Percentiles rank a stretch among this genome's conserved stretches.
Conservation (phyloP, 1,140 invertebrate species). For the Octopus sinensis region DNA sequence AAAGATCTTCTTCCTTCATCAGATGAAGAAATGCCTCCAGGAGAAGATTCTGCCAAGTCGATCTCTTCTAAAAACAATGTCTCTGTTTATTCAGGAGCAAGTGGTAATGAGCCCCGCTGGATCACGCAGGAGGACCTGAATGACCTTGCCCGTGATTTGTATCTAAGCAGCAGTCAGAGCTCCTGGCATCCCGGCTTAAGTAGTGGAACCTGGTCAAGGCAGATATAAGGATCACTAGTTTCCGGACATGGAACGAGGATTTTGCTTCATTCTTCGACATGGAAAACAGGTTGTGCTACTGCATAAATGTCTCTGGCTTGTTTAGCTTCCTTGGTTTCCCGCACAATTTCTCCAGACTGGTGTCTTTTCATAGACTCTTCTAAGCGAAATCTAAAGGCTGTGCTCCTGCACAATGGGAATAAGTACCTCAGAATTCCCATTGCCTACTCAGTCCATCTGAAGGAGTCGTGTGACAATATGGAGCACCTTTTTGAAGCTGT, state of each 20-base stretch:
- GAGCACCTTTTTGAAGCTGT: too few relatives aligned
- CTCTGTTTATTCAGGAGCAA: not conserved
- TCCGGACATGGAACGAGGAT: not conserved
- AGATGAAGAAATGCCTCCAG: not conserved
- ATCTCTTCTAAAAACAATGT: not conserved
- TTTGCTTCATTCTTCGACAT: not conserved
- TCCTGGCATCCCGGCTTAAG: not conserved
- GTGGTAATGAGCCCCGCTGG: not conserved
- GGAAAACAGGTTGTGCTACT: not conserved
- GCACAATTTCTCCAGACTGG: too few relatives aligned
- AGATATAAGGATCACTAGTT: not conserved
- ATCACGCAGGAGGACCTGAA: not conserved
- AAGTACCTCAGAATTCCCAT: too few relatives aligned
- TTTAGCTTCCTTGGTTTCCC: not conserved
- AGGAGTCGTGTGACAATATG: too few relatives aligned
- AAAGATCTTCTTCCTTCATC: not conserved
- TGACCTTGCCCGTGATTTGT: not conserved
- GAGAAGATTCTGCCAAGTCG: not conserved
- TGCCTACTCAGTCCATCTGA: too few relatives aligned
- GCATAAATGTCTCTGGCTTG: not conserved
- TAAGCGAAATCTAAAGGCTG: too few relatives aligned
- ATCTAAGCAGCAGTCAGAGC: not conserved
- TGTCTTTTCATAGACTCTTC: too few relatives aligned
- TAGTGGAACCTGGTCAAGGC: not conserved
- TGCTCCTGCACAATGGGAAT: too few relatives aligned